Conservation (phyloP, 2,888 invertebrate species). For the Carpatolechia fugitivella region DNA sequence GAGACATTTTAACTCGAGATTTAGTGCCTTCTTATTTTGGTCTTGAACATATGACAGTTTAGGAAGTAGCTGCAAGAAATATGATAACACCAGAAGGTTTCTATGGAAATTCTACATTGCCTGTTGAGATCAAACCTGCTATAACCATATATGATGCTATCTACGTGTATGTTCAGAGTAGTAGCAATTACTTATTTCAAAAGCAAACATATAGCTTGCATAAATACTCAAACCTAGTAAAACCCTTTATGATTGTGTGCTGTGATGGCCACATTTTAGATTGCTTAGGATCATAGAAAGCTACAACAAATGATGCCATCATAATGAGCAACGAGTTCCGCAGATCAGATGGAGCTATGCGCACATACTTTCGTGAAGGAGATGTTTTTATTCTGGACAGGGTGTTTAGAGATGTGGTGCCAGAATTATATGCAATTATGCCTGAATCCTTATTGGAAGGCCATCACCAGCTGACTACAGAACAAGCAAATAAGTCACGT, state of each 20-base stretch:
- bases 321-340: not conserved
- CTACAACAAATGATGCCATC: conserved; percentile 8
- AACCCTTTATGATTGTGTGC: conserved; percentile 24
- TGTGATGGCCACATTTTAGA: conserved; percentile 26
- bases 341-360: not conserved
- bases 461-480: conserved; percentile 18
- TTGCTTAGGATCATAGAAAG: conserved; percentile 23
- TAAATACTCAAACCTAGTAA: conserved; percentile 20
- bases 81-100: conserved; percentile 4
- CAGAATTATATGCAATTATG: conserved; percentile 16
- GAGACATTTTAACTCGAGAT: conserved; percentile 1
- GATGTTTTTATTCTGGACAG: conserved; percentile 20
- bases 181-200: conserved; percentile 15
- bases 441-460: conserved; percentile 21
- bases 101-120: not conserved
- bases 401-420: conserved; percentile 20
- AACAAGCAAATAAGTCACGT: conserved; percentile 15
- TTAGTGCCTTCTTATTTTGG: conserved; percentile 8
- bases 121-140: not conserved
- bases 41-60: not conserved
- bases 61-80: not conserved
- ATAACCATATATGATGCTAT: conserved; percentile 18
- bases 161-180: conserved; percentile 18
- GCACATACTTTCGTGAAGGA: conserved; percentile 17
- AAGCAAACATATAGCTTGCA: conserved; percentile 20